Percentiles rank a stretch among this genome's conserved stretches.
Conservation (phyloP, 2,113 vertebrate genomes). For the Lanius ludovicianus region DNA sequence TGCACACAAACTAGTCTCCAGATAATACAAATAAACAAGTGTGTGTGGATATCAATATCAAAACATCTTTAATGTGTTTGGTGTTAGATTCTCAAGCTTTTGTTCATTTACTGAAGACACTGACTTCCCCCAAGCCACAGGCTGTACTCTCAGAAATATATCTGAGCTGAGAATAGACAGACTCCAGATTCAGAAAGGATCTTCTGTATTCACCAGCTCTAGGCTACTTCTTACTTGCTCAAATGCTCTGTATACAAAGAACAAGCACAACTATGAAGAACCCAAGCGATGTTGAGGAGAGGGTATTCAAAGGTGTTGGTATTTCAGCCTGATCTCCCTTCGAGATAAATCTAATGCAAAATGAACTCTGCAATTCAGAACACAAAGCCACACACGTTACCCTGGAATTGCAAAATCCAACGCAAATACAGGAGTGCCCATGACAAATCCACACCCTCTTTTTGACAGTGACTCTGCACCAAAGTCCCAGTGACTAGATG, state of each 20-base stretch:
- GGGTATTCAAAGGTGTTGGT: not conserved
- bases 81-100: not conserved
- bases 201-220: not conserved
- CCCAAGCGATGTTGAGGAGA: not conserved
- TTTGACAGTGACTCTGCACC: not conserved
- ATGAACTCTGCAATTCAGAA: not conserved
- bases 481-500: not conserved
- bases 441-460: not conserved
- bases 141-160: not conserved
- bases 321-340: not conserved
- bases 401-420: not conserved
- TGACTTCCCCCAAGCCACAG: not conserved
- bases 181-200: not conserved
- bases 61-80: not conserved
- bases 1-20: not conserved
- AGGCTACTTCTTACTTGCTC: not conserved
- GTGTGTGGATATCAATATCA: not conserved
- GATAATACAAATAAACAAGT: not conserved
- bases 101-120: not conserved
- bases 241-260: not conserved
- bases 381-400: not conserved
- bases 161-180: not conserved
- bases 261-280: not conserved
- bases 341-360: not conserved
- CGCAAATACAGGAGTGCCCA: not conserved